These are phyloP conservation scores for Acipenser ruthenus DNA, from an alignment of 2,797 vertebrate genomes.

Conservation along the genomic window DNA sequence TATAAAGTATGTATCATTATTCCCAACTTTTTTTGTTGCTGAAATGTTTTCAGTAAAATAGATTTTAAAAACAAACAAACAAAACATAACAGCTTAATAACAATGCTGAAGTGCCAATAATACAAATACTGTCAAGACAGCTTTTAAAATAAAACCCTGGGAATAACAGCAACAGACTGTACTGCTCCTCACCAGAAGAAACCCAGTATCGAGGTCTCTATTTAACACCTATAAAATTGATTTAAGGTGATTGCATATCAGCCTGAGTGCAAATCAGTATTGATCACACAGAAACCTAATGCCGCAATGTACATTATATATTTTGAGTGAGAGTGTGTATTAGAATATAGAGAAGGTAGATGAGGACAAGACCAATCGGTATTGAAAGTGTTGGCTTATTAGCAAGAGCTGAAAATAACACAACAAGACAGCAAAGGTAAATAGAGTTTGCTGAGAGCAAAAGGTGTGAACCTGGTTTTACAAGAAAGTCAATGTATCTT, in stretches of 20 bases:
- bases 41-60: no score
- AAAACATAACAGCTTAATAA: no score
- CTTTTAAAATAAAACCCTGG: no score
- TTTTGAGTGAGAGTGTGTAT: neutral
- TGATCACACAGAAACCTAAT: conserved; percentile 54
- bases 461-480: conserved; percentile 55
- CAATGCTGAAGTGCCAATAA: no score
- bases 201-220: conserved; percentile 32
- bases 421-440: conserved; percentile 10
- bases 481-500: conserved; percentile 42
- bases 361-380: neutral
- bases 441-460: conserved; percentile 38
- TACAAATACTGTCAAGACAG: no score
- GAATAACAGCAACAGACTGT: no score
- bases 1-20: no score
- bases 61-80: no score
- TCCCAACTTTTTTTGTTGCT: no score
- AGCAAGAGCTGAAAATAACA: conserved; percentile 13
- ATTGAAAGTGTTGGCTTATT: neutral
- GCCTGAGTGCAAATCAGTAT: conserved; percentile 67
- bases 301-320: no score
- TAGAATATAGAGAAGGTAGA: neutral
- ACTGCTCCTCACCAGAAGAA: conserved; percentile 20
- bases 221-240: conserved; percentile 68
- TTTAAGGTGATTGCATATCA: conserved; percentile 68